These are phyloP conservation scores for Virgularia gustaviana DNA, from an alignment of 92 coral and sea anemone genomes.

Conservation along the genomic window DNA sequence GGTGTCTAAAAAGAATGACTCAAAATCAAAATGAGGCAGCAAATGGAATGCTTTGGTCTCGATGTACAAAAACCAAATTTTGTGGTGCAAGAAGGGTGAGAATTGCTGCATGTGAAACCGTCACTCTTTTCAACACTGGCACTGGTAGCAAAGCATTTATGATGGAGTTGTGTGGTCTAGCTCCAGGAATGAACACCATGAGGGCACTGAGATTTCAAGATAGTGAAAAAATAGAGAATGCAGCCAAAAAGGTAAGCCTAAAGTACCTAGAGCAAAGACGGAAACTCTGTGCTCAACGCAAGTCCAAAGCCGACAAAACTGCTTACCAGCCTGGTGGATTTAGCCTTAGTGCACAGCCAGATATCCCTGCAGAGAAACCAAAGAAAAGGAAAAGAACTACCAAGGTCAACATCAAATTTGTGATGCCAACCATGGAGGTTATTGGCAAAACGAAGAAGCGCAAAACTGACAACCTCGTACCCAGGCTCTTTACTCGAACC, in stretches of 20 bases:
- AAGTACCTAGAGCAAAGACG: constrained; percentile 50
- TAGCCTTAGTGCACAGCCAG: constrained; percentile 33
- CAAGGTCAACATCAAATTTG: constrained; percentile 21
- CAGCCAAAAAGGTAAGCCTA: constrained; percentile 43
- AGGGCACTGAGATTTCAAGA: constrained; percentile 51
- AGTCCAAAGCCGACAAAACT: constrained; percentile 36
- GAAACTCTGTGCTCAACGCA: constrained; percentile 24
- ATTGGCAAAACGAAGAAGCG: too few relatives aligned
- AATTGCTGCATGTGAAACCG: constrained; percentile 57
- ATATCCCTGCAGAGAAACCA: constrained; percentile 9
- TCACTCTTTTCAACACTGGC: constrained; percentile 58
- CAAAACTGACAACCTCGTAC: too few relatives aligned
- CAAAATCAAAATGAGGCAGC: constrained; percentile 61
- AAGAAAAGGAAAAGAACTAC: constrained; percentile 20
- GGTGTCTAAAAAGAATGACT: constrained; percentile 50
- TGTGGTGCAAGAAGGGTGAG: constrained; percentile 54
- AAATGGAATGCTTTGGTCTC: constrained; percentile 61
- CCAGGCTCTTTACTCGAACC: too few relatives aligned
- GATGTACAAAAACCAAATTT: constrained; percentile 57
- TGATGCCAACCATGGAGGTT: constrained; percentile 32
- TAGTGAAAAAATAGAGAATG: constrained; percentile 33
- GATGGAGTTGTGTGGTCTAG: constrained; percentile 41
- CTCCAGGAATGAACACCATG: constrained; percentile 50
- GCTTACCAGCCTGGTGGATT: constrained; percentile 35
- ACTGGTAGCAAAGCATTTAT: constrained; percentile 56